Conservation (phyloP, 2,113 vertebrate species). For the Chionomys nivalis region DNA sequence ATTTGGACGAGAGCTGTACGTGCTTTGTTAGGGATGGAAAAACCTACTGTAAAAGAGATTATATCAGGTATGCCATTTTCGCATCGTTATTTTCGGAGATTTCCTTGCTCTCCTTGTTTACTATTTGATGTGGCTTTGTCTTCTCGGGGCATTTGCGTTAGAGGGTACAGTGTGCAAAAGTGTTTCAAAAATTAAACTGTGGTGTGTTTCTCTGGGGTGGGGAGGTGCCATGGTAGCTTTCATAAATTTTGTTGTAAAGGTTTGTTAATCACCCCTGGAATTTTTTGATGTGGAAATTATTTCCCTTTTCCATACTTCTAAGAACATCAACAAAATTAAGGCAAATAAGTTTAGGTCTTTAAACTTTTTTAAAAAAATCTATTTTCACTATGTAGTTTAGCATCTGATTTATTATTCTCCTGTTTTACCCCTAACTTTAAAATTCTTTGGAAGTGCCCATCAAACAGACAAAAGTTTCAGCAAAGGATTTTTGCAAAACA, state of each 20-base stretch:
- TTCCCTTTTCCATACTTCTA: conserved; percentile 28
- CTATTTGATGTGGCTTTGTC: conserved; percentile 42
- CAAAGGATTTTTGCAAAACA: conserved; percentile 37
- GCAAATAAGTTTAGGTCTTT: conserved; percentile 10
- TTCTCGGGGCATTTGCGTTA: background rate
- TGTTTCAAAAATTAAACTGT: conserved; percentile 62
- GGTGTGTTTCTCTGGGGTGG: conserved; percentile 12
- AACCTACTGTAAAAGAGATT: conserved; percentile 99
- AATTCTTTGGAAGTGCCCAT: background rate
- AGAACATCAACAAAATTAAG: conserved; percentile 35
- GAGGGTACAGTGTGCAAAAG: conserved; percentile 29
- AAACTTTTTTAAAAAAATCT: background rate
- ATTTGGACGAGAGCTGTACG: conserved; percentile 99
- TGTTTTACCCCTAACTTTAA: conserved; percentile 16
- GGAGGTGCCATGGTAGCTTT: background rate
- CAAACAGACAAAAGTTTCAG: conserved; percentile 54
- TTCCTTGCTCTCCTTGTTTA: background rate
- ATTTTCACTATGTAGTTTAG: background rate
- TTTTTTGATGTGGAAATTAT: conserved; percentile 42
- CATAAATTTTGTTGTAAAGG: background rate
- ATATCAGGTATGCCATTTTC: conserved; percentile 94
- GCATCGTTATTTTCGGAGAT: conserved; percentile 48
- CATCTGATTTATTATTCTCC: background rate
- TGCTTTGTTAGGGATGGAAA: conserved; percentile 99
- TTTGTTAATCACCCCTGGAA: conserved; percentile 34